phyloP scores from a whole-genome alignment of 2,113 vertebrate species.

The Clupea harengus region DNA sequence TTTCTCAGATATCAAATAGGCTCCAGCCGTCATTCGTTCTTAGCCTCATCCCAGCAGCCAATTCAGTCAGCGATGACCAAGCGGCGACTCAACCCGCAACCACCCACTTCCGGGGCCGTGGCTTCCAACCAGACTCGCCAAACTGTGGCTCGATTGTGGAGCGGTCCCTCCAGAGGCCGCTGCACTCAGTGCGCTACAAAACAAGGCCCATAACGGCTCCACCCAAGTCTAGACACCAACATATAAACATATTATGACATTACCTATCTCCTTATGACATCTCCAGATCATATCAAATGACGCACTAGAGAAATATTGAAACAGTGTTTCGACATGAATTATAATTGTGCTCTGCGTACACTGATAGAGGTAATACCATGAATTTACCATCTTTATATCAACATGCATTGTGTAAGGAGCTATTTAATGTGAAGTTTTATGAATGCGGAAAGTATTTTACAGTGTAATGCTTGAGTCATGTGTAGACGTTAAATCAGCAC shows the following conservation, averaged over 20 bases:
- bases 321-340: too few relatives aligned
- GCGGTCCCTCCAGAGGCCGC: constrained; percentile 29
- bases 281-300: neutral
- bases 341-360: too few relatives aligned
- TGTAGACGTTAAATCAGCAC: neutral
- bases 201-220: constrained; percentile 26
- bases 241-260: constrained; percentile 8
- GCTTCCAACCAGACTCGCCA: constrained; percentile 1
- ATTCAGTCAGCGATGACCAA: constrained; percentile 59
- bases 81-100: constrained; percentile 51
- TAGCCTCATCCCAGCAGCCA: constrained; percentile 71
- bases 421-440: too few relatives aligned
- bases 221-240: constrained; percentile 23
- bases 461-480: neutral
- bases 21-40: constrained; percentile 19
- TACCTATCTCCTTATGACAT: neutral
- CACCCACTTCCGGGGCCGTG: constrained; percentile 69
- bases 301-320: neutral
- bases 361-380: too few relatives aligned
- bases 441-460: too few relatives aligned
- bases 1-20: constrained; percentile 45
- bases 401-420: too few relatives aligned
- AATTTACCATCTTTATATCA: too few relatives aligned
- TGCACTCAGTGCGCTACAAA: constrained; percentile 21
- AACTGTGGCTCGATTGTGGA: neutral